phyloP scores from a whole-genome alignment of 1,140 invertebrate genomes.

The Sitobion miscanthi region DNA sequence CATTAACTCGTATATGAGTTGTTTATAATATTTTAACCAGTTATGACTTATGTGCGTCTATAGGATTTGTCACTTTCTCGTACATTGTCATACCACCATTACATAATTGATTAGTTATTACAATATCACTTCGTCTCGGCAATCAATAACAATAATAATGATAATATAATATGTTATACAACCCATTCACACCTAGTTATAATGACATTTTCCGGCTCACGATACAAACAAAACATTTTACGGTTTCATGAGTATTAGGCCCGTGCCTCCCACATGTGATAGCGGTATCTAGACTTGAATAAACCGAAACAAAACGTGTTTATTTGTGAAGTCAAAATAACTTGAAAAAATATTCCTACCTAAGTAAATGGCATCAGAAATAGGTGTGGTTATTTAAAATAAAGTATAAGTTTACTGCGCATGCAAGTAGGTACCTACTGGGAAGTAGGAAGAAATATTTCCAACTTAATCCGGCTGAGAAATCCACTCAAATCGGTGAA shows the following conservation, averaged over 20 bases:
- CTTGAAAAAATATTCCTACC: not conserved
- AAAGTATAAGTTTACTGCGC: not conserved
- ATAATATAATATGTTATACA: not conserved
- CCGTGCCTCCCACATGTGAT: not conserved
- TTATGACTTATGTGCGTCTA: not conserved
- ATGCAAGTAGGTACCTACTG: not conserved
- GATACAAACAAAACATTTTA: not conserved
- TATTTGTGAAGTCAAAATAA: not conserved
- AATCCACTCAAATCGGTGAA: not conserved
- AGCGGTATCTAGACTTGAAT: too few relatives aligned
- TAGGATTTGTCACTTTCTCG: not conserved
- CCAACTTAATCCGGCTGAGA: not conserved
- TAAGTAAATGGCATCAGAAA: not conserved
- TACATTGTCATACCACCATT: not conserved
- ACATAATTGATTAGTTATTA: not conserved
- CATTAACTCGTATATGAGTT: not conserved
- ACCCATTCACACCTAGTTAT: not conserved
- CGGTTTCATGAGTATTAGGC: not conserved
- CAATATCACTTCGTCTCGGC: not conserved
- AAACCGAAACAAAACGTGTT: too few relatives aligned
- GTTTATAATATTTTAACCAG: constrained; percentile 3
- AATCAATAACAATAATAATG: not conserved
- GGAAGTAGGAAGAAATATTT: not conserved
- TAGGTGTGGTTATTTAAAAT: not conserved
- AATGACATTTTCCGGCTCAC: not conserved